These are phyloP conservation scores for Drosophila sp. DNA, from an alignment of 1,140 invertebrate genomes.

Conservation along the genomic window DNA sequence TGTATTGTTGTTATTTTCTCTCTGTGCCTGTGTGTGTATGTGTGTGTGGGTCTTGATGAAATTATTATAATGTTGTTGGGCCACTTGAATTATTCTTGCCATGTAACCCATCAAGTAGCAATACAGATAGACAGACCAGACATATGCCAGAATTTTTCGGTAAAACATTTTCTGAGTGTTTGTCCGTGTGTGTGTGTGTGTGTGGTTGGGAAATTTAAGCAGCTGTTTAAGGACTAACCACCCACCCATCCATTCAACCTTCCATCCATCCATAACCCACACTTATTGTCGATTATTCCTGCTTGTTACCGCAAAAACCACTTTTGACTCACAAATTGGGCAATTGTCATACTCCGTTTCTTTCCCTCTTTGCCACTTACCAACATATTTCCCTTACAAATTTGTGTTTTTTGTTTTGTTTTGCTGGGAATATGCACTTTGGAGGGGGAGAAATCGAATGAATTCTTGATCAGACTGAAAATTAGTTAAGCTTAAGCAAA, in stretches of 20 bases:
- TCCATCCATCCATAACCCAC: slow-evolving; percentile 26
- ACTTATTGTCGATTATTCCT: slow-evolving; percentile 30
- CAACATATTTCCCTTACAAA: background rate
- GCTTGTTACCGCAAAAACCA: slow-evolving; percentile 48
- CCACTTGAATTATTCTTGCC: slow-evolving; percentile 43
- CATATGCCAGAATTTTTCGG: slow-evolving; percentile 67
- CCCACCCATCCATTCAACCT: slow-evolving; percentile 6
- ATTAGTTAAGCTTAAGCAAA: too few species aligned
- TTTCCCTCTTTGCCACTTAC: background rate
- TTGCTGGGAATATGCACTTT: too few species aligned
- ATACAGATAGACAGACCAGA: background rate
- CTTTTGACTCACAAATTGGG: slow-evolving; percentile 50
- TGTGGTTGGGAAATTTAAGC: slow-evolving; percentile 63
- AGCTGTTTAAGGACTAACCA: slow-evolving; percentile 53
- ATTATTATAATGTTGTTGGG: slow-evolving; percentile 72
- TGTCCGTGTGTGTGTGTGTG: background rate
- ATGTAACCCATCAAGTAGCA: slow-evolving; percentile 11
- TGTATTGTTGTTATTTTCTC: background rate
- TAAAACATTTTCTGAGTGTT: background rate
- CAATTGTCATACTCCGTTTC: slow-evolving; percentile 37
- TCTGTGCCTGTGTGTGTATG: slow-evolving; percentile 15
- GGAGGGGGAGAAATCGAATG: background rate
- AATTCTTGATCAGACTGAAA: background rate
- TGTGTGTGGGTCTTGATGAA: slow-evolving; percentile 56
- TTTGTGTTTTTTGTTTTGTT: background rate